phyloP scores from a whole-genome alignment of 2,797 vertebrate species.

The Aplochiton taeniatus region DNA sequence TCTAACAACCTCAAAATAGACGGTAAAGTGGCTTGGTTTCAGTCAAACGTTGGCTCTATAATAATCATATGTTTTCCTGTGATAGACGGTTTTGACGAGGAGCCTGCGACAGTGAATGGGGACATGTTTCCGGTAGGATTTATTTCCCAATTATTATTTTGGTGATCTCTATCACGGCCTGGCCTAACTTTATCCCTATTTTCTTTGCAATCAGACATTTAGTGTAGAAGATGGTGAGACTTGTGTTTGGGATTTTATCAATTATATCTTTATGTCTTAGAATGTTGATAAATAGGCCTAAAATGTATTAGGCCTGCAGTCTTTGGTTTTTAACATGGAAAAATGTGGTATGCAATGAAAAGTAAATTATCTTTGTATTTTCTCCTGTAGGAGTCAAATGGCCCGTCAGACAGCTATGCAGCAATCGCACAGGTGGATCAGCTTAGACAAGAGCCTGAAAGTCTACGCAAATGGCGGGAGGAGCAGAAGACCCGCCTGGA shows the following conservation, averaged over 20 bases:
- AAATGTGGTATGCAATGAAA: too few relatives aligned
- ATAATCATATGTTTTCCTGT: slow-evolving; percentile 14
- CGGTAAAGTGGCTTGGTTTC: too few relatives aligned
- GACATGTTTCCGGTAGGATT: slow-evolving; percentile 84
- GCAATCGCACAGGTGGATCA: slow-evolving; percentile 92
- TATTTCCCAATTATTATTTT: background rate
- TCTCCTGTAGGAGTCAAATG: slow-evolving; percentile 84
- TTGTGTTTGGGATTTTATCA: too few relatives aligned
- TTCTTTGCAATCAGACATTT: too few relatives aligned
- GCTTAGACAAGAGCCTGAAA: slow-evolving; percentile 96
- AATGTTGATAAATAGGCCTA: too few relatives aligned
- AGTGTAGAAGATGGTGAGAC: too few relatives aligned
- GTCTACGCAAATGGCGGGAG: slow-evolving; percentile 95
- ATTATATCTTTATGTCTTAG: too few relatives aligned
- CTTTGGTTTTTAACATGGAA: too few relatives aligned
- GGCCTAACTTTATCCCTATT: too few relatives aligned
- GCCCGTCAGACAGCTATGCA: slow-evolving; percentile 86
- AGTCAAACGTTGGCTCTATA: slow-evolving; percentile 3
- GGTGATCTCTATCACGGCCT: background rate
- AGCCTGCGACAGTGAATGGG: slow-evolving; percentile 78
- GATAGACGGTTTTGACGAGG: slow-evolving; percentile 75
- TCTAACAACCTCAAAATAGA: too few relatives aligned
- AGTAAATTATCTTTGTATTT: background rate
- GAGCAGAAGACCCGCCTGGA: slow-evolving; percentile 93
- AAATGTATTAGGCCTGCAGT: too few relatives aligned